Base-by-base conservation (phyloP, 2,888 invertebrate genomes). In the Lycia hirtaria region DNA sequence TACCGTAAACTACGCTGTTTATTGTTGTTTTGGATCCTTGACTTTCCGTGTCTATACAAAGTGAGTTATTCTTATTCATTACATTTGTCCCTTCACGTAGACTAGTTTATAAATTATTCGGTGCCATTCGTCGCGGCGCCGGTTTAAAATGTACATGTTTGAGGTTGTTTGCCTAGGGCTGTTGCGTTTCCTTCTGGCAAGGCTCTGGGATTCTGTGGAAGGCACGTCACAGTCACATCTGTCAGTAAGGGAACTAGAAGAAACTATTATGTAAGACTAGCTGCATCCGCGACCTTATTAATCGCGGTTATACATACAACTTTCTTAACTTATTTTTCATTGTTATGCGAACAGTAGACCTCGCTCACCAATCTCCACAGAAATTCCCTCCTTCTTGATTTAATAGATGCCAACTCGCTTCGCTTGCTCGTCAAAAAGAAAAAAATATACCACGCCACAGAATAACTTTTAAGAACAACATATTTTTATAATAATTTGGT, bases 131-230 rank as follows among this genome's bases (percentile, higher is more conserved):
- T 65, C 61, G 62, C 56, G 49, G 56, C 53, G 51, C 26, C 60
- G 32, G 63, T 65, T 61, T 57, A 56, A 65, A 65, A 65, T 63
- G 63, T 65, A 63, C 65, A 65, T 63, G 62, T 65, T 76, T 73
- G 75, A 78, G 73, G 72, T 71, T 81, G 78, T 82, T 82, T 81
- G 71, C 77, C 56, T 62, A 78, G 75, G 75, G 76, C 75, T 67
- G 71, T 75, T 72, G 69, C 76, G 71, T 71, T 80, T 73, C 70
- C 72, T 78, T 62, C 66, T 73, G 76, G 80, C 72, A 63, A 54
- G 72, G 75, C 75, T 75, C 60, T 68, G 73, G 76, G 77, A 77
- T 68, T 72, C 65, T 70, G 68, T 65, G 67, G 68, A 68, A 57
- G 55, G 51, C 60, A 28, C 33, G 22, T 12, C 51, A 41, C 40